phyloP scores from a whole-genome alignment of 2,888 invertebrate species.

The Volucella bombylans region DNA sequence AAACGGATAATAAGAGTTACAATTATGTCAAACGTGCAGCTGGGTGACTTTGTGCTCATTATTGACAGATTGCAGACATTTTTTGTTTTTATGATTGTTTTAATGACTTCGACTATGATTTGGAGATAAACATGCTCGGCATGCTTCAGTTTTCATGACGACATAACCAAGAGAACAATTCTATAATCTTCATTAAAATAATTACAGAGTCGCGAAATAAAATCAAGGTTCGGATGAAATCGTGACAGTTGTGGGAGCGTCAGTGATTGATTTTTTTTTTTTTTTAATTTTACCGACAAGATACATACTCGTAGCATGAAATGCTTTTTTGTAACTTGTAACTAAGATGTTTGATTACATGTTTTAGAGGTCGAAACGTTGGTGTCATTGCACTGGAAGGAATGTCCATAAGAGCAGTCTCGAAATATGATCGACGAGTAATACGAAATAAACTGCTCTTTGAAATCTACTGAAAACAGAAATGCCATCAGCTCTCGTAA shows the following conservation, averaged over 20 bases:
- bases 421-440: no score
- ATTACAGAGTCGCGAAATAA: conserved; percentile 7
- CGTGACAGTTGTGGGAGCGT: background rate
- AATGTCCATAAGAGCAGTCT: no score
- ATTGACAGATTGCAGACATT: conserved; percentile 43
- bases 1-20: conserved; percentile 20
- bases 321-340: no score
- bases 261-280: background rate
- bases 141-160: conserved; percentile 16
- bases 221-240: background rate
- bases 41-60: conserved; percentile 39
- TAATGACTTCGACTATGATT: background rate
- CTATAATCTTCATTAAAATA: conserved; percentile 24
- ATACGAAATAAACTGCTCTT: no score
- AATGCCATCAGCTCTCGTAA: no score
- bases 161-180: conserved; percentile 18
- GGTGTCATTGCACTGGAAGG: no score
- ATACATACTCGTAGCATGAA: no score
- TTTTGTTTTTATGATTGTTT: conserved; percentile 1
- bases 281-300: background rate
- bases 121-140: background rate
- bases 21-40: conserved; percentile 33
- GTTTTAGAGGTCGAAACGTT: no score
- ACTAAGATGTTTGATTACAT: no score
- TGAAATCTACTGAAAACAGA: no score